These are phyloP conservation scores for Peromyscus eremicus DNA, from an alignment of 2,797 vertebrate species.

Conservation along the genomic window DNA sequence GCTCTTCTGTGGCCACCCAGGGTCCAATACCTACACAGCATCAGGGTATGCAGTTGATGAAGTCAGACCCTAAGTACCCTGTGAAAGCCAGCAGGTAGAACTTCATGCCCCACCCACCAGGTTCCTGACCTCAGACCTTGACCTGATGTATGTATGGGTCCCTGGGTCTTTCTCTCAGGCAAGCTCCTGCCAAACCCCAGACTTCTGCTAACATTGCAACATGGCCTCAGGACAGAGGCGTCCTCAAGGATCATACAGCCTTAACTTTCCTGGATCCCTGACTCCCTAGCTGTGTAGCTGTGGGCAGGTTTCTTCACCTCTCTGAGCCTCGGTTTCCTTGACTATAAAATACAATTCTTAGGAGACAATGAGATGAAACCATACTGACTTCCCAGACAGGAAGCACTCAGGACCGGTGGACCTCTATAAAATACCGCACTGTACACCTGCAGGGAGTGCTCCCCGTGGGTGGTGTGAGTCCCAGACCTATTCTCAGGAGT, in stretches of 20 bases:
- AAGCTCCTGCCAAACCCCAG: background rate
- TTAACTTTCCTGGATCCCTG: background rate
- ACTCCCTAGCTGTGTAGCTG: background rate
- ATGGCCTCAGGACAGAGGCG: background rate
- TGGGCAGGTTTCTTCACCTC: slow-evolving; percentile 18
- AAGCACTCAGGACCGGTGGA: too few relatives aligned
- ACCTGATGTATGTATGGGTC: background rate
- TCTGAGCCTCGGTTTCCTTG: background rate
- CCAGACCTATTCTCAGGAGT: background rate
- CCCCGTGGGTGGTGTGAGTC: background rate
- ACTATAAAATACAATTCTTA: slow-evolving; percentile 26
- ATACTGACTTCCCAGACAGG: background rate
- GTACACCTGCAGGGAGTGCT: fast-evolving
- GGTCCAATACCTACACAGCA: fast-evolving
- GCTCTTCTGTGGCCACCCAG: background rate
- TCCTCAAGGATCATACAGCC: background rate
- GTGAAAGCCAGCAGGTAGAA: background rate
- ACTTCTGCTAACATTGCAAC: background rate
- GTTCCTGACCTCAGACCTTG: background rate
- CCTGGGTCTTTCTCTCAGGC: background rate
- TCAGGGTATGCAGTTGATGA: background rate
- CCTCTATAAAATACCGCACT: background rate
- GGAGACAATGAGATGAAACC: background rate
- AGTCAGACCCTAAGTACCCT: background rate
- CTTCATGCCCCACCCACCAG: fast-evolving